Base-by-base conservation (phyloP, 2,888 invertebrate species). In the Archaeoteleia sp. region DNA sequence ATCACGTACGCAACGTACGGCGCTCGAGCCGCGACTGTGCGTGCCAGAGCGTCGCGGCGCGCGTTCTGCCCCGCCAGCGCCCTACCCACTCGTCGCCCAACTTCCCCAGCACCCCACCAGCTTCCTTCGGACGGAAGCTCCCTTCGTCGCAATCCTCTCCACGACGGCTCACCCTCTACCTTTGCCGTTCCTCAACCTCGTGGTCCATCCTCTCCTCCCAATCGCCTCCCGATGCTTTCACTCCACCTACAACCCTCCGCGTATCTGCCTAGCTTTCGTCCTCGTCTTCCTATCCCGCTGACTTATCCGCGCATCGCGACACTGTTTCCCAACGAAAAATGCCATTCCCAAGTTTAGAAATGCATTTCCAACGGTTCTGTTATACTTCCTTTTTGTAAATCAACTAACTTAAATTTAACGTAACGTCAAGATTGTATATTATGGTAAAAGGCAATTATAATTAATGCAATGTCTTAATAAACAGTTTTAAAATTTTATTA, bases 1-100 rank as follows among this genome's bases (percentile, higher is more conserved):
- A 58, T 51, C 60, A 72, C 79, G 77, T 80, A 78, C 79, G 80
- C 67, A 76, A 73, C 76, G 78, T 77, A 79, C 83, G 84, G 82
- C 84, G 79, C 77, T 81, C 81, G 76, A 79, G 79, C 83, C 84
- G 83, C 84, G 80, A 84, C 83, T 83, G 84, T 83, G 79, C 78
- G 77, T 78, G 67, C 72, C 68, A 73, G 74, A 78, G 78, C 80
- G 82, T 80, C 82, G 82, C 83, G 81, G 82, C 79, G 81, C 82
- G 78, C 78, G 81, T 78, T 80, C 79, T 82, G 82, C 80, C 82
- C 81, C 81, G 80, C 78, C 78, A 79, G 70, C 75, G 77, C 80
- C 80, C 77, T 77, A 76, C 75, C 76, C 76, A 74, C 66, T 46
- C 65, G 65, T 54, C 75, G 66, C 63, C 71, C 75, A 72, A 62